Conservation (phyloP, 2,888 invertebrate species). For the Agrochola circellaris region DNA sequence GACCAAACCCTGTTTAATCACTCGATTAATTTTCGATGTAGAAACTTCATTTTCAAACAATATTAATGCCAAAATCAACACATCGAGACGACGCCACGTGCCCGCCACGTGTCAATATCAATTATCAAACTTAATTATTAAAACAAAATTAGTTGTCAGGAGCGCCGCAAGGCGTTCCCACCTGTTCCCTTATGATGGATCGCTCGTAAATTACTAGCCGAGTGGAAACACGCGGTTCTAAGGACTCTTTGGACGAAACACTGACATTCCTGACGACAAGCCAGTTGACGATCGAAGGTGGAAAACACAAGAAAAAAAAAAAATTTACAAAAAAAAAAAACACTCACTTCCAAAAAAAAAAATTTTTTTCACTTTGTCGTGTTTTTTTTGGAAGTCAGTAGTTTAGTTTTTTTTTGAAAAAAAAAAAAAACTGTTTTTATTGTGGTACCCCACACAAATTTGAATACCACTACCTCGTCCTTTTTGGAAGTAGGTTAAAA, state of each 20-base stretch:
- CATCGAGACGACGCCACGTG: slow-evolving; percentile 4
- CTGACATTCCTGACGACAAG: slow-evolving; percentile 14
- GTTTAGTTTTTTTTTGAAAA: too few species aligned
- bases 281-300: background rate
- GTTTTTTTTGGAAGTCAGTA: too few species aligned
- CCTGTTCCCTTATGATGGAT: slow-evolving; percentile 53
- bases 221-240: slow-evolving; percentile 14
- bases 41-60: background rate
- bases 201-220: slow-evolving; percentile 45
- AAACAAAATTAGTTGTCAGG: slow-evolving; percentile 38
- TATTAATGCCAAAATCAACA: slow-evolving; percentile 14
- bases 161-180: slow-evolving; percentile 38
- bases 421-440: too few species aligned
- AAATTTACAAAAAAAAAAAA: too few species aligned
- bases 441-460: too few species aligned
- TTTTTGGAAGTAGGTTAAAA: too few species aligned
- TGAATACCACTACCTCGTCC: too few species aligned
- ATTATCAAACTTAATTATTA: slow-evolving; percentile 33
- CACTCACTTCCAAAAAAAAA: too few species aligned
- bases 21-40: background rate
- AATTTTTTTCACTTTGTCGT: too few species aligned
- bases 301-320: background rate
- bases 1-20: background rate
- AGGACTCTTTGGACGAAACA: slow-evolving; percentile 15
- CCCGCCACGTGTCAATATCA: slow-evolving; percentile 17